Conservation (phyloP, 1,140 invertebrate genomes). For the Lepidurus packardi region DNA sequence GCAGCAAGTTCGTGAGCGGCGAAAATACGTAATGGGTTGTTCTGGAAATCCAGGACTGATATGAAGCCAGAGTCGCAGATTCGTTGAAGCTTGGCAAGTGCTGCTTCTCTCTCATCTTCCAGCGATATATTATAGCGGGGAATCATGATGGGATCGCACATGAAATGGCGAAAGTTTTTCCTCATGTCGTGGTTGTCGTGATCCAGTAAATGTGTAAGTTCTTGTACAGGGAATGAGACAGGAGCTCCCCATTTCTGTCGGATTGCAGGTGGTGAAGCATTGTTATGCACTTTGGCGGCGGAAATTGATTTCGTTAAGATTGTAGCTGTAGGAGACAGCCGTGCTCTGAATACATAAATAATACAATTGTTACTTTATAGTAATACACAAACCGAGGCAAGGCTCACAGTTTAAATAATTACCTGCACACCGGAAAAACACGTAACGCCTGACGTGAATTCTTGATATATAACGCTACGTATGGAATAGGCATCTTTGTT, state of each 20-base stretch:
- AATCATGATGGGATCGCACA: conserved; percentile 39
- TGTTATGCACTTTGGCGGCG: not conserved
- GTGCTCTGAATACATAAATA: not conserved
- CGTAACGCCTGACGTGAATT: too few relatives aligned
- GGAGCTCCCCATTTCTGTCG: conserved; percentile 23
- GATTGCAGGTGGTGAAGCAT: not conserved
- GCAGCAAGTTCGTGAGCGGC: conserved; percentile 44
- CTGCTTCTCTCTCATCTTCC: conserved; percentile 43
- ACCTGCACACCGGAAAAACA: too few relatives aligned
- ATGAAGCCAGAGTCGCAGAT: conserved; percentile 44
- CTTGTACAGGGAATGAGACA: conserved; percentile 34
- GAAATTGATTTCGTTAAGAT: not conserved
- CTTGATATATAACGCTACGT: too few relatives aligned
- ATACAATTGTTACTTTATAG: not conserved
- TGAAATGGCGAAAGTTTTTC: conserved; percentile 39
- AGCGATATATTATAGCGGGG: conserved; percentile 42
- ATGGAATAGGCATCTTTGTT: too few relatives aligned
- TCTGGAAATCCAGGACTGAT: conserved; percentile 43
- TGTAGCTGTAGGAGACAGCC: not conserved
- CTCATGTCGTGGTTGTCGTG: conserved; percentile 45
- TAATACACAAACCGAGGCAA: too few relatives aligned
- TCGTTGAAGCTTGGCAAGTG: conserved; percentile 40
- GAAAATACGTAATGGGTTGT: conserved; percentile 44
- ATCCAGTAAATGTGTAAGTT: conserved; percentile 41
- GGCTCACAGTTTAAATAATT: too few relatives aligned